Evolutionary conservation across 2,113 vertebrate species (phyloP).

Genomic region (Sardina pilchardus): DNA sequence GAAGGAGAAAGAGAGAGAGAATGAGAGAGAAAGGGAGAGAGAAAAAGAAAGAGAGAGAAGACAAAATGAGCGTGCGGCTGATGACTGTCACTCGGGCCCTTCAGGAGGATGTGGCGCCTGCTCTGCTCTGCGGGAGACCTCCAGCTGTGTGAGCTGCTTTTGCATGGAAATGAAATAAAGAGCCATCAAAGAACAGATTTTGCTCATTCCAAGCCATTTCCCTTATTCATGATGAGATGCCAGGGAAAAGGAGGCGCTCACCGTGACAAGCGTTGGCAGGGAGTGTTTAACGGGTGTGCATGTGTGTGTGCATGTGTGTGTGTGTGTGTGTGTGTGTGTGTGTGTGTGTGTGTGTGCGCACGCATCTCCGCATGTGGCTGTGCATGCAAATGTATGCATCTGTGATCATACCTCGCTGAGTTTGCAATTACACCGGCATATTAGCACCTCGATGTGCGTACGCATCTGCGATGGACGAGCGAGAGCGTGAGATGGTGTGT

Average conservation of each 20-base stretch:
- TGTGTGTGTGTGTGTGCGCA: neutral
- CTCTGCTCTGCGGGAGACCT: neutral
- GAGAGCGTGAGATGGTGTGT: neutral
- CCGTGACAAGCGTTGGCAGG: neutral
- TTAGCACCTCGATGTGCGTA: neutral
- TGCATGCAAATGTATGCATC: conserved; percentile 18
- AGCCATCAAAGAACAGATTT: conserved; percentile 18
- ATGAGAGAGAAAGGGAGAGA: no score
- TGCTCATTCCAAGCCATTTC: conserved; percentile 9
- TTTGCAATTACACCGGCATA: conserved; percentile 11
- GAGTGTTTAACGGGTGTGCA: conserved; percentile 2
- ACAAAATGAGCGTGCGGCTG: neutral
- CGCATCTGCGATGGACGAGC: neutral
- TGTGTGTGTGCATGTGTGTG: neutral
- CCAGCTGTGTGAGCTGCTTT: conserved; percentile 9
- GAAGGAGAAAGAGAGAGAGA: no score
- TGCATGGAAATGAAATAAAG: conserved; percentile 19
- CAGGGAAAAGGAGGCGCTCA: neutral
- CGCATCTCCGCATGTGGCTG: neutral
- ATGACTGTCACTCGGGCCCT: neutral
- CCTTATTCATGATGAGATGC: neutral
- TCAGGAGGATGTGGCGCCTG: neutral
- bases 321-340: neutral
- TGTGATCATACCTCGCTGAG: neutral
- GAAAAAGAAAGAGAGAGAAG: no score